A percentile compares a stretch with the other conserved stretches of the same genome.
phyloP scores from a whole-genome alignment of 1,140 invertebrate genomes.

The Drosophila nebulosa region DNA sequence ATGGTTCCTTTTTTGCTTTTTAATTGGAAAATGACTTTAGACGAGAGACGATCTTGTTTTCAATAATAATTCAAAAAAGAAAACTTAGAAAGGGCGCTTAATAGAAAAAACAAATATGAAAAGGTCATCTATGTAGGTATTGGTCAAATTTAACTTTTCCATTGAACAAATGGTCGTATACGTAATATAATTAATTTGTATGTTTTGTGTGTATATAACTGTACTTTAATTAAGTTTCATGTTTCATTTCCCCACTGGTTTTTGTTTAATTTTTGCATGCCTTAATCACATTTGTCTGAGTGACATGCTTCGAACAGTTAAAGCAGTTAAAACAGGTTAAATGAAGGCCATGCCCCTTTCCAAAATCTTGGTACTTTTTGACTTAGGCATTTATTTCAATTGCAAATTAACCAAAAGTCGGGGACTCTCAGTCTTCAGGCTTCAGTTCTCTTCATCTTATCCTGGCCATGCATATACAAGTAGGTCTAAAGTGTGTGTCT shows the following conservation, averaged over 20 bases:
- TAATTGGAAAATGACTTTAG: too few species aligned
- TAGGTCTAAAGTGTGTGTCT: conserved; percentile 2
- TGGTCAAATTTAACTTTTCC: background rate
- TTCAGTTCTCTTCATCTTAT: background rate
- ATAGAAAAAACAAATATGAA: too few species aligned
- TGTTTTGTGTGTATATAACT: background rate
- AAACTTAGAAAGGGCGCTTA: too few species aligned
- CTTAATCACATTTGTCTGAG: conserved; percentile 3
- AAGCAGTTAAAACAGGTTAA: background rate
- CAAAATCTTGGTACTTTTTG: conserved; percentile 29
- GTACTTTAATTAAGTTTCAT: background rate
- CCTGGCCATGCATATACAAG: background rate
- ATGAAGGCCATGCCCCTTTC: background rate
- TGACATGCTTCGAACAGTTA: too few species aligned
- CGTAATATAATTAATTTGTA: background rate
- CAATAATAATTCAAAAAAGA: too few species aligned
- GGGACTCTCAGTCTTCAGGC: conserved; percentile 10
- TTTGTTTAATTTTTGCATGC: background rate
- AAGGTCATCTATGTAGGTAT: too few species aligned
- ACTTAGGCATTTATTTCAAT: conserved; percentile 62
- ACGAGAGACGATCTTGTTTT: too few species aligned
- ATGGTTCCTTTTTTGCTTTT: too few species aligned
- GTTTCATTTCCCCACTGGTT: background rate
- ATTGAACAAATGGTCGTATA: background rate
- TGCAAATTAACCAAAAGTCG: conserved; percentile 62